Base-by-base conservation (phyloP, 1,140 invertebrate species). In the Acromyrmex charruanus region DNA sequence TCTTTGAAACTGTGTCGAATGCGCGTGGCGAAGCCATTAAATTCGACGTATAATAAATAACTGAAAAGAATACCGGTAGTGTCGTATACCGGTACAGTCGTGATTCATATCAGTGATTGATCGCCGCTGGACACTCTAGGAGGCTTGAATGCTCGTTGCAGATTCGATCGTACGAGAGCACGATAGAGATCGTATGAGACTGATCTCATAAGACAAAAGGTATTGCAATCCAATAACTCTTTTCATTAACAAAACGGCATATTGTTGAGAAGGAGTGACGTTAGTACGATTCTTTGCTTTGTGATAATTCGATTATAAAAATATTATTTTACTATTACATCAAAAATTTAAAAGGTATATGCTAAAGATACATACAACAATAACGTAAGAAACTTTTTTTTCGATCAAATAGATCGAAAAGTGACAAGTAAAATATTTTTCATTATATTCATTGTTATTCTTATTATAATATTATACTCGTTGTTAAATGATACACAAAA, bases 11-110 rank as follows among this genome's bases (percentile, higher is more conserved):
- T 69, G 53, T 72, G 85, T 80, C 87, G 74, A 51, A 75, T 68
- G 68, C 61, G 59, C 61, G 69, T 75, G 55, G 69, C 80, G 80
- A 39, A 49, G 72, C 74, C 53, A 68, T 87, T 80, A 87, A 86
- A 68, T 72, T 87, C 66, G 74, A 88, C 74, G 68, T 88, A 87
- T 88, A 87, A 88, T 88, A 88, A 88, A 87, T 88, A 88, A 88
- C 85, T 65, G 49, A 39, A 79, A 87, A 86, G 87, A 88, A 88
- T 88, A 88, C 51, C 85, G 21, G 65, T 12, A 65, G 65, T 55
- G 65, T 59, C 55, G 72, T 75, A 75, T 61, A 63, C 68, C 53
- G 59, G 65, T 77, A 53, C 63, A 68, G 53, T 63, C 74, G 49
- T 69, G 72, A 88, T 87, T 86, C 74, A 68, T 87, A 69, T 79